These are phyloP conservation scores for Onychomys arenicola DNA, from an alignment of 2,797 vertebrate species.

Conservation along the genomic window DNA sequence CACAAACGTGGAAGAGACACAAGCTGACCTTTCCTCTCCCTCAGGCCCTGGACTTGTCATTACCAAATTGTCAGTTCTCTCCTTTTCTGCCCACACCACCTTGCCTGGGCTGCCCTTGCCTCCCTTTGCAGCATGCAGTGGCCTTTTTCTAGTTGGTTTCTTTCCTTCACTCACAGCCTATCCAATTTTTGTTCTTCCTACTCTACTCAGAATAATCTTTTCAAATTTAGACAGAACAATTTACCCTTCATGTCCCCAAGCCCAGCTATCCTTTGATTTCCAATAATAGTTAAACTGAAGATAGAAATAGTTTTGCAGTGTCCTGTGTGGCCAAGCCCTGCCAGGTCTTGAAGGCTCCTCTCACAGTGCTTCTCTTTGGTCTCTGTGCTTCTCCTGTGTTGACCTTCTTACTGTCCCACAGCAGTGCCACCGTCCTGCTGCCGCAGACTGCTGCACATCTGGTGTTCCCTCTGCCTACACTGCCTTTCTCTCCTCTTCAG, in stretches of 20 bases:
- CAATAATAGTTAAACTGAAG: slow-evolving; percentile 12
- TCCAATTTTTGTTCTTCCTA: neutral
- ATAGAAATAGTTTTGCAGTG: neutral
- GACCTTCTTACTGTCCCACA: neutral
- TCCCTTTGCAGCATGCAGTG: neutral
- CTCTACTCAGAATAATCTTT: slow-evolving; percentile 21
- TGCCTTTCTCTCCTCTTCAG: neutral
- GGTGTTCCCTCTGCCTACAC: neutral
- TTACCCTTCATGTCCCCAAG: neutral
- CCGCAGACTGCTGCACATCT: neutral
- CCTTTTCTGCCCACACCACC: neutral
- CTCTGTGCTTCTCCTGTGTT: neutral
- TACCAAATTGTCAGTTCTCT: neutral
- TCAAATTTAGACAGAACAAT: neutral
- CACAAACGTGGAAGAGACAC: neutral
- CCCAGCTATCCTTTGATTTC: slow-evolving; percentile 18
- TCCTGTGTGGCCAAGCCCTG: neutral
- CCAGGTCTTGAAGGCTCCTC: neutral
- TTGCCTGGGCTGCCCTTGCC: neutral
- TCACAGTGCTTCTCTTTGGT: neutral
- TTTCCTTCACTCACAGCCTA: neutral
- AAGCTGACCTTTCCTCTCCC: slow-evolving; percentile 38
- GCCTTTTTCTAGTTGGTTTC: neutral
- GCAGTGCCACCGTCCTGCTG: neutral
- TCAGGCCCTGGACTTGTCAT: neutral